These are phyloP conservation scores for Molossus alvarezi DNA, from an alignment of 2,797 vertebrate species.

Conservation along the genomic window DNA sequence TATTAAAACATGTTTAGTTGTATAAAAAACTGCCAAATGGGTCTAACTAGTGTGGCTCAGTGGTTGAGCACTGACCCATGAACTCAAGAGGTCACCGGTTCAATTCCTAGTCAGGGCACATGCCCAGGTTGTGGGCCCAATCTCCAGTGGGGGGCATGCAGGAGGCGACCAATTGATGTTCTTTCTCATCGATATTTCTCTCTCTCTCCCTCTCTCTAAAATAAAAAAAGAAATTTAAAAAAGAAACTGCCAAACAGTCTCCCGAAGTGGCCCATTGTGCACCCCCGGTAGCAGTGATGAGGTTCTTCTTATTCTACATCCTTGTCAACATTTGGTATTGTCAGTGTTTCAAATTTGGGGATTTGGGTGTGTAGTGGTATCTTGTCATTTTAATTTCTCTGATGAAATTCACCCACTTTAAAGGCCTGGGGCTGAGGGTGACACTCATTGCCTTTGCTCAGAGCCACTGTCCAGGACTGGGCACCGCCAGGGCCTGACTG, in stretches of 20 bases:
- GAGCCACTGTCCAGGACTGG: background rate
- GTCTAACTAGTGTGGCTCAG: no score
- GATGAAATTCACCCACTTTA: background rate
- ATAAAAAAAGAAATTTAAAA: no score
- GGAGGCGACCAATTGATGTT: no score
- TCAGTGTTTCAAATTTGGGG: background rate
- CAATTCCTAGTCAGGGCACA: no score
- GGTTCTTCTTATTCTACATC: background rate
- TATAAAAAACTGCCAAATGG: background rate
- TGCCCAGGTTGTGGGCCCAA: no score
- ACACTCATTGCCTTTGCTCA: background rate
- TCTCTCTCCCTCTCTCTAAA: no score
- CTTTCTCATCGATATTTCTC: no score
- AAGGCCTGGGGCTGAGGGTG: background rate
- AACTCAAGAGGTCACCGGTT: no score
- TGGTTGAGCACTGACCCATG: no score
- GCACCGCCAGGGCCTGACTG: background rate
- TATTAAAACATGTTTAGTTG: background rate
- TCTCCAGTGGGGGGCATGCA: no score
- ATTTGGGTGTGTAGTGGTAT: background rate
- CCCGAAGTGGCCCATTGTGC: no score
- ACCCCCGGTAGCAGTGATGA: background rate
- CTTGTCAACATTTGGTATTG: background rate
- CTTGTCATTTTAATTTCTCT: background rate
- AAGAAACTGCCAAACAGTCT: background rate